Conservation (phyloP, 2,113 vertebrate species). For the Tinamus guttatus region DNA sequence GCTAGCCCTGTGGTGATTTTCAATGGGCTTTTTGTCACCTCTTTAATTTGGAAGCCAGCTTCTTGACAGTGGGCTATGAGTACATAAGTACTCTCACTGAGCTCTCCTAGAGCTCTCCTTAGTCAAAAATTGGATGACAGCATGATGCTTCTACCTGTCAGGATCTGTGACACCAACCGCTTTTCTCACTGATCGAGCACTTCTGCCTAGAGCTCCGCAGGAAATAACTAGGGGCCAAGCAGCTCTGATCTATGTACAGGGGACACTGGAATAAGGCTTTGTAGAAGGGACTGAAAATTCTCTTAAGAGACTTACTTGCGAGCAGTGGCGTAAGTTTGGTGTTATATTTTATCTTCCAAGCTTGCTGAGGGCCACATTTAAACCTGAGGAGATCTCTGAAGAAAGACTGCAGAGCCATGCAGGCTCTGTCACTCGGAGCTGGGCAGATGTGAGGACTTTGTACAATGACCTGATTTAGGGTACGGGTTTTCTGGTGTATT, state of each 20-base stretch:
- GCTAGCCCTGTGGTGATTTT: neutral
- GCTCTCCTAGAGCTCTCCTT: conserved; percentile 3
- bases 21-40: neutral
- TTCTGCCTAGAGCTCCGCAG: neutral
- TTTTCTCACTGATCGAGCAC: conserved; percentile 18
- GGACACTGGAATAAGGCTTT: neutral
- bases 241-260: neutral
- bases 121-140: conserved; percentile 43
- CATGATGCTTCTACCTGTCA: neutral
- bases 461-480: no score
- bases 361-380: neutral
- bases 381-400: neutral
- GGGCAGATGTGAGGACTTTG: rapidly evolving
- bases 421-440: neutral
- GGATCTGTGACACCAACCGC: neutral
- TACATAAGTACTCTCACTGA: neutral
- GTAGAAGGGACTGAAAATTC: neutral
- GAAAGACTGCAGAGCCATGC: rapidly evolving
- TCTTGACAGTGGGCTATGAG: neutral
- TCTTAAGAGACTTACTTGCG: neutral
- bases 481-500: neutral
- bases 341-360: neutral
- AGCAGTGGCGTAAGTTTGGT: neutral
- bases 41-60: neutral
- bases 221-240: neutral